Base-by-base conservation (phyloP, 2,888 invertebrate species). In the Liodrosophila aerea region DNA sequence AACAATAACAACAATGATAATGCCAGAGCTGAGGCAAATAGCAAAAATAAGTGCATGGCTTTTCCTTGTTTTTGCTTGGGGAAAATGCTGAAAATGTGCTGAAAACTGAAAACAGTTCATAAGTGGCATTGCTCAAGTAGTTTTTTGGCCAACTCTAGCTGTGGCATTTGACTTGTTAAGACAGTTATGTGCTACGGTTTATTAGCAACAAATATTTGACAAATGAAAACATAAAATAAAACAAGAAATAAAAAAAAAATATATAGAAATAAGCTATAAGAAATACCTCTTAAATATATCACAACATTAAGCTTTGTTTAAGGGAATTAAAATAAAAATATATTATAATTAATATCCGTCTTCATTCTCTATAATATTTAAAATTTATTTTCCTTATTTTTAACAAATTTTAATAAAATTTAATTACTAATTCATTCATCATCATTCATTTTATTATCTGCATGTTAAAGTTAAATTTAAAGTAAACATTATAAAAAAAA, bases 91-190 rank as follows among this genome's bases (percentile, higher is more conserved):
- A 22, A 4, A 9, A 45, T 33, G 16, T 31, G 40, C 39, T 16
- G 41, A 45, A 41, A 30, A 53, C 47, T 59, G 43, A 56, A n/a
- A 51, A 34, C 53, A 30, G 40, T 27, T 34, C 43, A 58, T 63
- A 71, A 64, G 72, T 71, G 56, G 27, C 34, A 52, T 43, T 56
- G 49, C 60, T 36, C 44, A 50, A 52, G 13, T 47, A 27, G 13
- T 29, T 41, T 36, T 37, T 7, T 7, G 29, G 37, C 53, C 44
- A 31, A 34, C 37, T 63, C 37, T 45, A 39, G 51, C 41, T 15
- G 34, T 46, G 33, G 9, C n/a, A 41, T 29, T 50, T 47, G 58
- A 63, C 51, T 31, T 43, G 65, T 45, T 31, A 31, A 36, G 31
- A 4, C 30, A 49, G 31, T 33, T 44, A 2, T 16, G 4, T n/a